Base-by-base conservation (phyloP, 2,797 vertebrate genomes). In the Syngnathus acus region DNA sequence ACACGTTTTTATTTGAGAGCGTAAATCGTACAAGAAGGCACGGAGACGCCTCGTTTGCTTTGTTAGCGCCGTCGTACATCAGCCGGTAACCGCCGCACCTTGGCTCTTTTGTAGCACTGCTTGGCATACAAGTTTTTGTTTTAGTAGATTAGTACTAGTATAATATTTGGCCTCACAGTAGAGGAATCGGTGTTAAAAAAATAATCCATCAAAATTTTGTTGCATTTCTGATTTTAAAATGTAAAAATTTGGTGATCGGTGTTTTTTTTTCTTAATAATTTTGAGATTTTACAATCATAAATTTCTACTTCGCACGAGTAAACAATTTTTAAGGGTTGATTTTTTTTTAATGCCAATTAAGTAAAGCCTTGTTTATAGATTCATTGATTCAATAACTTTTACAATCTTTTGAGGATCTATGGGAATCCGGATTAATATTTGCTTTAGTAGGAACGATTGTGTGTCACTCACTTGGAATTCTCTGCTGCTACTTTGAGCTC, bases 401-500 rank as follows among this genome's bases (percentile, higher is more conserved):
- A 26, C 26, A 26, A 26, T 26, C 26, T 26, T 26, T 26, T 26
- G 26, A 26, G 23, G 23, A 1, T 23, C 23, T 23, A 23, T 23
- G 23, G 23, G 23, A 23, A 26, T 26, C 26, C 26, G 2, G 26
- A 26, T 26, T 26, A 57, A 32, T 37, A 57, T 2, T 57, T 37
- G 26, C 10, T 13, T 11, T 11, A 13, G 53, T 55, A 26, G 21
- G 37, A 62, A 32, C 26, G 21, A 6, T 37, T 60, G 65, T 69
- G 73, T 58, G 0, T 6, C 72, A 83, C 95, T 95, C 93, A 98
- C 95, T 92, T 95, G 82, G 93, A 92, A 89, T 88, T 84, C 88
- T 95, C 93, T 14, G 93, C 90, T 63, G 94, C 83, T 79, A 95
- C 94, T 82, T 91, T 95, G 90, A 98, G 88, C 76, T 97, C 94